Percentiles rank a stretch among this genome's conserved stretches.
phyloP scores from a whole-genome alignment of 2,797 vertebrate genomes.

The Arrhamphus sclerolepis region DNA sequence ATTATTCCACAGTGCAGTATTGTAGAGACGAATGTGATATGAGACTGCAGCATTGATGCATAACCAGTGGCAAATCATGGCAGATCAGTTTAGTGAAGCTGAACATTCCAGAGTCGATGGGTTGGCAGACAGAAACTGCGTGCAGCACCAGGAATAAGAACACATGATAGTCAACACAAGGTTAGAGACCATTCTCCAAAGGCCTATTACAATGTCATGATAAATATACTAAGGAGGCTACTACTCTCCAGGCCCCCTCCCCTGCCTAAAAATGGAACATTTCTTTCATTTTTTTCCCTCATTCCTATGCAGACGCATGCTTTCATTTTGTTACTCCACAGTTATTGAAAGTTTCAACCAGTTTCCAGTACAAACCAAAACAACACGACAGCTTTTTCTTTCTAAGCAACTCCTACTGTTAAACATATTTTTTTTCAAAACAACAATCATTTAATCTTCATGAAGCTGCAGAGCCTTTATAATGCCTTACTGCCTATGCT shows the following conservation, averaged over 20 bases:
- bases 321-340: not conserved
- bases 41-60: conserved; percentile 80
- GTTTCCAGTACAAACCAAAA: conserved; percentile 19
- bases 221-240: conserved; percentile 29
- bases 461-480: conserved; percentile 43
- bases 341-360: conserved; percentile 7
- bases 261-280: not conserved
- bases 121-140: conserved; percentile 68
- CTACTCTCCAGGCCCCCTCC: conserved; percentile 9
- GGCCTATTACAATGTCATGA: conserved; percentile 18
- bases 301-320: not conserved
- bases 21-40: conserved; percentile 77
- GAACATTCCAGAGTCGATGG: conserved; percentile 72
- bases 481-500: conserved; percentile 62
- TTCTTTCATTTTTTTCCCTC: not conserved
- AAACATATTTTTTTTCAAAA: conserved; percentile 50
- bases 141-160: conserved; percentile 55
- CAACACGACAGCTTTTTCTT: conserved; percentile 12
- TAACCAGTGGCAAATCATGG: conserved; percentile 81
- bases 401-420: conserved; percentile 26
- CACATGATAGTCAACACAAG: conserved; percentile 43
- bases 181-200: conserved; percentile 32
- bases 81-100: conserved; percentile 83
- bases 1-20: conserved; percentile 81
- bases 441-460: conserved; percentile 59